Conservation (phyloP, 2,113 vertebrate species). For the Nicator chloris region DNA sequence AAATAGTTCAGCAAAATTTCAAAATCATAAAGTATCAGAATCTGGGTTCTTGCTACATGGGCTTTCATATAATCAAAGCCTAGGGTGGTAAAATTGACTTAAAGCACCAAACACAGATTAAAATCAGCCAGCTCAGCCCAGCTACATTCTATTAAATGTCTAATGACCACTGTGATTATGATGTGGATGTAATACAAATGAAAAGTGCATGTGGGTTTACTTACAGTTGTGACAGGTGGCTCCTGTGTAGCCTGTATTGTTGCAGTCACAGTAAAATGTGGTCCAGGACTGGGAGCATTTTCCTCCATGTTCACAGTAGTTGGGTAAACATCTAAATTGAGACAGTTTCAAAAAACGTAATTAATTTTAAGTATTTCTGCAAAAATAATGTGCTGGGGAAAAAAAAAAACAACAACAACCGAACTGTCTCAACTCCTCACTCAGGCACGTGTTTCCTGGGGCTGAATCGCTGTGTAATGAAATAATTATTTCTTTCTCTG, state of each 20-base stretch:
- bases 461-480: not conserved
- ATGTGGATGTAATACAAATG: not conserved
- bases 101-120: not conserved
- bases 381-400: not conserved
- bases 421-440: not conserved
- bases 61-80: not conserved
- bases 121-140: not conserved
- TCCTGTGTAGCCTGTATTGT: constrained; percentile 83
- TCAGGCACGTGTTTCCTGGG: not conserved
- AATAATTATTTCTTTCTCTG: not conserved
- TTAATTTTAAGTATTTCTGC: not conserved
- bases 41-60: not conserved
- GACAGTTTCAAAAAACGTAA: not conserved
- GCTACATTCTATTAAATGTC: not conserved
- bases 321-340: constrained; percentile 86
- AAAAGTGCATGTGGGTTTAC: not conserved
- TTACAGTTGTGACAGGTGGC: constrained; percentile 93
- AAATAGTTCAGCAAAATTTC: not conserved
- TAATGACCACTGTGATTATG: not conserved
- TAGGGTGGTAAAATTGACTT: not conserved
- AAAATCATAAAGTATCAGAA: not conserved
- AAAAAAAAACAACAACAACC: not conserved
- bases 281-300: constrained; percentile 91
- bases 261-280: constrained; percentile 89
- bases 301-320: constrained; percentile 92